Conservation (phyloP, 2,888 invertebrate genomes). For the Drosophila kuntzei region DNA sequence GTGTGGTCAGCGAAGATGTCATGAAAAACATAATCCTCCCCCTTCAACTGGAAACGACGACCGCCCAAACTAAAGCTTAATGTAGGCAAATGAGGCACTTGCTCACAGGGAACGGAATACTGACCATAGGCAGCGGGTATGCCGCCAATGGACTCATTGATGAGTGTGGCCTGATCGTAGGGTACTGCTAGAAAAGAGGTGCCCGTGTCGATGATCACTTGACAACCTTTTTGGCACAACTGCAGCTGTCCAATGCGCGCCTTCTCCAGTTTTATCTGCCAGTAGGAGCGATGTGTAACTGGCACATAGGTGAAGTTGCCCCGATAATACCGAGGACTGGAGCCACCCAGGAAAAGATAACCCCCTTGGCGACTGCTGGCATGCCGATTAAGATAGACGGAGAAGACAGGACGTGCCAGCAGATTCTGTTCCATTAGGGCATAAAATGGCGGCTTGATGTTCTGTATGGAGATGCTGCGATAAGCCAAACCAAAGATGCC, state of each 20-base stretch:
- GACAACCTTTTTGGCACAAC: constrained; percentile 59
- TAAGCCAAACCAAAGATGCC: constrained; percentile 74
- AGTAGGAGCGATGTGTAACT: constrained; percentile 64
- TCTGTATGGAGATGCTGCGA: constrained; percentile 60
- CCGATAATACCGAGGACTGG: constrained; percentile 50
- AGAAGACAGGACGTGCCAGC: constrained; percentile 53
- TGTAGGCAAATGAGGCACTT: constrained; percentile 91
- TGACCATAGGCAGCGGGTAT: constrained; percentile 93
- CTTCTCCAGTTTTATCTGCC: constrained; percentile 62
- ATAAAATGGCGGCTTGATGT: constrained; percentile 69
- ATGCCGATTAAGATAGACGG: constrained; percentile 63
- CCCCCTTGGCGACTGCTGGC: constrained; percentile 44
- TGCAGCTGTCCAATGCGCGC: constrained; percentile 54
- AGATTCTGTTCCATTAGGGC: constrained; percentile 61
- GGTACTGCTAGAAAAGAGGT: constrained; percentile 98
- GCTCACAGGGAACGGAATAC: constrained; percentile 91
- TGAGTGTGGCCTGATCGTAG: constrained; percentile 89
- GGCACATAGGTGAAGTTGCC: constrained; percentile 70
- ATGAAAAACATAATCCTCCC: constrained; percentile 93
- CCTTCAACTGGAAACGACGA: constrained; percentile 90
- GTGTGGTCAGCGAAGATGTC: constrained; percentile 92
- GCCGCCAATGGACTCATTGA: constrained; percentile 93
- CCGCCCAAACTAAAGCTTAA: constrained; percentile 92
- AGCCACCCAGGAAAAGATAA: constrained; percentile 68
- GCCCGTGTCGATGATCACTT: constrained; percentile 86